phyloP scores from a whole-genome alignment of 2,888 invertebrate genomes.

The Gari tellinella region DNA sequence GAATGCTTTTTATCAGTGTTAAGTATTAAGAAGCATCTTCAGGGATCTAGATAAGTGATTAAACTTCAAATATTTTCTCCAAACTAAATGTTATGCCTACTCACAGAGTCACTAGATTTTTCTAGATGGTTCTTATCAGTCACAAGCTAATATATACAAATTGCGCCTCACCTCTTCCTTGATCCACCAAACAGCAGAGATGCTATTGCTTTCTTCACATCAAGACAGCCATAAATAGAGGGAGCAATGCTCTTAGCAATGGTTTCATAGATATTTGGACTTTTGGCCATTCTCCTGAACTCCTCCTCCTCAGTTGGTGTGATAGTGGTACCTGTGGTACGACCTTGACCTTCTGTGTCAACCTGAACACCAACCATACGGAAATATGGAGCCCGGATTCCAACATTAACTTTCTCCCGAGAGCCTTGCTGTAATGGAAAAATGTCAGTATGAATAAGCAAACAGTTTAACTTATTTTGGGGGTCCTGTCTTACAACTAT shows the following conservation, averaged over 20 bases:
- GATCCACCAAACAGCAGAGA: conserved; percentile 97
- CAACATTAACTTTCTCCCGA: conserved; percentile 88
- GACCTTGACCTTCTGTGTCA: conserved; percentile 87
- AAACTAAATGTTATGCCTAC: too few species aligned
- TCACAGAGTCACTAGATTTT: too few species aligned
- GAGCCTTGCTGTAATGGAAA: conserved; percentile 87
- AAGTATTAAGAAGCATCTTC: too few species aligned
- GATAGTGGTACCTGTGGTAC: conserved; percentile 78
- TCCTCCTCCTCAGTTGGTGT: conserved; percentile 89
- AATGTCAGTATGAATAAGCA: too few species aligned
- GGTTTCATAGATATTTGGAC: conserved; percentile 94
- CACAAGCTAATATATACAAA: too few species aligned
- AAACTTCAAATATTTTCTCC: too few species aligned
- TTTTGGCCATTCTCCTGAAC: conserved; percentile 93
- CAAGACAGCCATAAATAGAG: conserved; percentile 96
- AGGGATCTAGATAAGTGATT: too few species aligned
- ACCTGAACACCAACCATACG: conserved; percentile 96
- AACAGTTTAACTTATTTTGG: too few species aligned
- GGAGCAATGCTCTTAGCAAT: conserved; percentile 97
- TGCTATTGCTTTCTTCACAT: conserved; percentile 98
- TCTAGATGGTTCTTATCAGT: too few species aligned
- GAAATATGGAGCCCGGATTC: conserved; percentile 97
- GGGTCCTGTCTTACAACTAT: too few species aligned
- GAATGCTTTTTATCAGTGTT: too few species aligned
- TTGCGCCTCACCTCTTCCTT: conserved; percentile 85